Evolutionary conservation across 2,797 vertebrate genomes (phyloP), one percentile per base, ranked within the genome.

Genomic region (Cuniculus paca): DNA sequence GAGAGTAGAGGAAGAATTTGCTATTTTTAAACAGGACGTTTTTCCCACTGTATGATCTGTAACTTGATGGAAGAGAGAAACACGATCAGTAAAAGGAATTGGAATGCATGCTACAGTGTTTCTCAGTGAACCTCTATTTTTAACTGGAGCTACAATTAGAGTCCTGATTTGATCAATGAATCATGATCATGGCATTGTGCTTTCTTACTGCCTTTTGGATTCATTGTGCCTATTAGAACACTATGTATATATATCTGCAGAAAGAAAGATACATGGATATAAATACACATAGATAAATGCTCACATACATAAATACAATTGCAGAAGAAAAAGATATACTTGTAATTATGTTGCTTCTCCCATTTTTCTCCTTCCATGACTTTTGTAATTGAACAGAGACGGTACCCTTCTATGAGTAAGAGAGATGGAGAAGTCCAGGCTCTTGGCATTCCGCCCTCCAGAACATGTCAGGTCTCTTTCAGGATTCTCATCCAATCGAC

Each of bases 21-120:
- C 68, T 54, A 48, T 28, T 91, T 88, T 91, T 65, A 93, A 93
- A 39, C 52, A 77, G 84, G 88, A 42, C 7, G 42, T 90, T 50
- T 70, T 56, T 77, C 16, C n/a, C 52, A 72, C 65, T 72, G 90
- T 34, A 19, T 19, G 83, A 97, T 84, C 34, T 26, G 36, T 92
- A 95, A 90, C 16, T 75, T 39, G 9, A 92, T 34, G 54, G 26
- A 96, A 92, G 48, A 70, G 11, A 22, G 95, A 85, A 85, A 52
- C 75, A 45, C 8, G 24, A 45, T 68, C 26, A 54, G 22, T 84
- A 90, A 39, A 95, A 70, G n/a, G 42, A 22, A 77, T 96, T 88
- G 72, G 87, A 45, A 75, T 70, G 68, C 85, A 72, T 70, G 93
- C 42, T 54, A 1, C 24, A 56, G 54, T 22, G 45, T 20, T 96